Evolutionary conservation across 2,888 invertebrate genomes (phyloP).

Genomic region (Augiades crinisus): DNA sequence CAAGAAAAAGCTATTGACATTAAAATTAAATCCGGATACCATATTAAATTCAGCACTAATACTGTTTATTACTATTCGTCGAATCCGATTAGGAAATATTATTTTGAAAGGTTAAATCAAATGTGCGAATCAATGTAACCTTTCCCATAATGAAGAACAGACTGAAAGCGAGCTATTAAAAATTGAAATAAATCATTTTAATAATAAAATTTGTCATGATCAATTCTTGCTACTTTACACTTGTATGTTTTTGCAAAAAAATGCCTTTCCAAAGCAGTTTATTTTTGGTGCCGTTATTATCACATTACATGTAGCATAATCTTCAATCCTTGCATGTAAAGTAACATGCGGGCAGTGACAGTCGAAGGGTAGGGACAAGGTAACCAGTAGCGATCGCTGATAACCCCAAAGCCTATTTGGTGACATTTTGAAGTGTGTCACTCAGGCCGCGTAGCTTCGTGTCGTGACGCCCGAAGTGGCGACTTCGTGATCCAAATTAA

Average conservation of each 20-base stretch:
- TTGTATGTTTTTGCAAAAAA: no score
- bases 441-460: constrained; percentile 59
- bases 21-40: not conserved
- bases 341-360: constrained; percentile 8
- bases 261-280: no score
- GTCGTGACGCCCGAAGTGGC: constrained; percentile 79
- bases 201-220: not conserved
- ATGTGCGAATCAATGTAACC: constrained; percentile 9
- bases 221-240: no score
- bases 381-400: constrained; percentile 49
- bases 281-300: no score
- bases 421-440: constrained; percentile 81
- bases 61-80: constrained; percentile 2
- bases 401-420: constrained; percentile 66
- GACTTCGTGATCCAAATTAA: constrained; percentile 81
- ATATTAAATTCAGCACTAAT: not conserved
- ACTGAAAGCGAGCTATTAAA: not conserved
- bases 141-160: not conserved
- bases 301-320: not conserved
- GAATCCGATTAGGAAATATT: constrained; percentile 9
- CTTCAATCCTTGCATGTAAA: constrained; percentile 9
- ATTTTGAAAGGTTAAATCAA: constrained; percentile 7
- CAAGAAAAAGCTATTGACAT: not conserved
- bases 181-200: not conserved
- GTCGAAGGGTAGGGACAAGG: constrained; percentile 24